A percentile compares a stretch with the other conserved stretches of the same genome.
Evolutionary conservation across 2,113 vertebrate species (phyloP).

Genomic region (Sclerurus mexicanus): DNA sequence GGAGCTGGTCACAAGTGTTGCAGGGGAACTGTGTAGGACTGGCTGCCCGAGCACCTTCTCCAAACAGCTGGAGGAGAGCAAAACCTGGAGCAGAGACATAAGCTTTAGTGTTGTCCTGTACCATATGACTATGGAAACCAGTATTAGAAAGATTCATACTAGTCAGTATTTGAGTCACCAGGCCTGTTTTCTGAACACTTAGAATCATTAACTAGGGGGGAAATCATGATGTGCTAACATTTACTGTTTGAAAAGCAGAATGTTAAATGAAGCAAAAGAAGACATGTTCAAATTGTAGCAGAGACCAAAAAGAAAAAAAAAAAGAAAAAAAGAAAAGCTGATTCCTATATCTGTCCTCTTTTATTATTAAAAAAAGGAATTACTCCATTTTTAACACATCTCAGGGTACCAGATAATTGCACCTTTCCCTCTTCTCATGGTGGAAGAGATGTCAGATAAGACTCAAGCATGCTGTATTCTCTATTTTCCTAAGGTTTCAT

Average conservation of each 20-base stretch:
- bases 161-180: neutral
- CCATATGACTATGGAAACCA: neutral
- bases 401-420: neutral
- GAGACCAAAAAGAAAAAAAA: neutral
- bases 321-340: neutral
- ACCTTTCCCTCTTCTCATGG: neutral
- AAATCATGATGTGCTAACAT: neutral
- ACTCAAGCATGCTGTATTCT: neutral
- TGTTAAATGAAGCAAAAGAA: neutral
- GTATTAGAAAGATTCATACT: neutral
- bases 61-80: conserved; percentile 3
- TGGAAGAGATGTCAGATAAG: neutral
- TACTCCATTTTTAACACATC: neutral
- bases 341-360: neutral
- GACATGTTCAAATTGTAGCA: neutral
- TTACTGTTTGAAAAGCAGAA: neutral
- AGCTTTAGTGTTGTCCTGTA: neutral
- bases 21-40: neutral
- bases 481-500: neutral
- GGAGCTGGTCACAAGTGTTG: conserved; percentile 17
- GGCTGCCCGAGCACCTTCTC: neutral
- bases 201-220: neutral
- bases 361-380: neutral
- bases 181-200: neutral
- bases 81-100: neutral